Percentiles rank a stretch among this genome's conserved stretches.
Evolutionary conservation across 2,888 invertebrate species (phyloP).

Genomic region (Lithosia quadra): DNA sequence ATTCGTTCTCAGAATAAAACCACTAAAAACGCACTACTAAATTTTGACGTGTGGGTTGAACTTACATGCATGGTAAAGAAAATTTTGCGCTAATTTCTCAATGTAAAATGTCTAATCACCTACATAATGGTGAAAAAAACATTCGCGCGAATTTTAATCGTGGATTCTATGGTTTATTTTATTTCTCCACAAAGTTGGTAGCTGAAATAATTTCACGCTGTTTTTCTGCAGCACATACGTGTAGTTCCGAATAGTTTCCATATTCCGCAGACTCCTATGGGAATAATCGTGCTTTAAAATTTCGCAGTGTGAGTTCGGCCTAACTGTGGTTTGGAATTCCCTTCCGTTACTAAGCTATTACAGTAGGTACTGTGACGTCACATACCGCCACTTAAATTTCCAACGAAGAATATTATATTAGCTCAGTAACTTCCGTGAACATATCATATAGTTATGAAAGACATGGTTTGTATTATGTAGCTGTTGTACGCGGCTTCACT

Average conservation of each 20-base stretch:
- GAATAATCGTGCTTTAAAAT: not conserved
- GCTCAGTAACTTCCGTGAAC: not conserved
- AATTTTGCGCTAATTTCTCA: not conserved
- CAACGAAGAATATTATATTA: slow-evolving; percentile 1
- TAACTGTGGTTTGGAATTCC: not conserved
- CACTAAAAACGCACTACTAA: not conserved
- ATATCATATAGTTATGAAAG: not conserved
- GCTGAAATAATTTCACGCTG: not conserved
- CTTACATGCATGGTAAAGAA: not conserved
- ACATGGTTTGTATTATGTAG: not conserved
- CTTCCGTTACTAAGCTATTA: not conserved
- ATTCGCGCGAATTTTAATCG: not conserved
- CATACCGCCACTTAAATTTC: not conserved
- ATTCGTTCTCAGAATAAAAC: too few relatives aligned
- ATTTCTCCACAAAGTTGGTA: not conserved
- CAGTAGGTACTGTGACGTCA: not conserved
- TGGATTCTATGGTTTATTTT: not conserved
- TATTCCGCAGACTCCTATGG: not conserved
- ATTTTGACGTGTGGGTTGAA: not conserved
- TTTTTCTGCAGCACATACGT: not conserved
- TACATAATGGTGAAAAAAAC: not conserved
- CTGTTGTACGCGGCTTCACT: too few relatives aligned
- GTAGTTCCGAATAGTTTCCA: not conserved
- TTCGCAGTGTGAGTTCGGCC: not conserved
- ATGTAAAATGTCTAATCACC: not conserved